A percentile compares a stretch with the other conserved stretches of the same genome.
Conservation (phyloP, 1,140 invertebrate genomes). For the Coenobita brevimanus region DNA sequence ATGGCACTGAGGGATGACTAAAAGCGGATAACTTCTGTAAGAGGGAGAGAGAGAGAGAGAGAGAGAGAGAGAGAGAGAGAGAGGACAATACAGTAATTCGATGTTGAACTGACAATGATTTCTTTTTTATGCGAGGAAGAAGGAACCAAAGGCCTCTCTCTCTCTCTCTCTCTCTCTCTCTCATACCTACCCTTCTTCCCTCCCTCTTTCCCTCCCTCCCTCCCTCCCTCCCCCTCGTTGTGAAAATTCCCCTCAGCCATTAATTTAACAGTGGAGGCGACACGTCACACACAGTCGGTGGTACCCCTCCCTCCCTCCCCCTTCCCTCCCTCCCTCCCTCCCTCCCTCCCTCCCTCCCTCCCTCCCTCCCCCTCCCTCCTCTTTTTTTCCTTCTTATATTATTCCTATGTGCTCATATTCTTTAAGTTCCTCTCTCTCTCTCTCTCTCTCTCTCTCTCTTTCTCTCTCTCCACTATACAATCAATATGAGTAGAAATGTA, state of each 20-base stretch:
- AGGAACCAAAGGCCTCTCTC: too few species aligned
- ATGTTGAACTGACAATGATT: too few species aligned
- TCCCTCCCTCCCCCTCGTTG: conserved; percentile 1
- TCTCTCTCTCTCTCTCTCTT: too few species aligned
- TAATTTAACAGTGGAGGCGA: conserved; percentile 48
- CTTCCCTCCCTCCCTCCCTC: neutral
- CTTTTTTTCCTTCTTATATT: neutral
- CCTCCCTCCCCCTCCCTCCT: neutral
- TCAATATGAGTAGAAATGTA: too few species aligned
- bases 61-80: too few species aligned
- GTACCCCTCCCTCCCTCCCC: neutral
- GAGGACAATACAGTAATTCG: too few species aligned
- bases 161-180: conserved; percentile 2
- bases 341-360: neutral
- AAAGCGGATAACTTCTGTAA: too few species aligned
- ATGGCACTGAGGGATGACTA: too few species aligned
- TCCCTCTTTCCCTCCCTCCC: conserved; percentile 1
- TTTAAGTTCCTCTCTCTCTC: neutral
- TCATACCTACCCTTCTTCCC: neutral
- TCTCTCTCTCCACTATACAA: too few species aligned
- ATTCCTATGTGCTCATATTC: neutral
- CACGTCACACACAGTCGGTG: conserved; percentile 44
- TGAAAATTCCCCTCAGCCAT: conserved; percentile 44
- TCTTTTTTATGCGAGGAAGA: too few species aligned
- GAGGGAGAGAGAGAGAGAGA: too few species aligned